Evolutionary conservation across 2,113 vertebrate species (phyloP), one percentile per base, ranked within the genome.

Genomic region (Campylomormyrus tamandua): DNA sequence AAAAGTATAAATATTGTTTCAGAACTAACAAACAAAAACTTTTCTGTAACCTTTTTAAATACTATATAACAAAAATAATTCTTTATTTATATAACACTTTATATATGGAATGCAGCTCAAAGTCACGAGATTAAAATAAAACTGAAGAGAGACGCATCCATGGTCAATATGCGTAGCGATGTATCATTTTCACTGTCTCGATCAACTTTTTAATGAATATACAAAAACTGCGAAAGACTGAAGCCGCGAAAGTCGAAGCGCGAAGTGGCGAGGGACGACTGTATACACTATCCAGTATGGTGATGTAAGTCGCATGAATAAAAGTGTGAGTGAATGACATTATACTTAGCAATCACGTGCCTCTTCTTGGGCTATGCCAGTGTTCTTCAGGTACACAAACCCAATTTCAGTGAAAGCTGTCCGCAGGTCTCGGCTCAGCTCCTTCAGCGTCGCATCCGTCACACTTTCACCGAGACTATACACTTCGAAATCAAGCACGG

Each of bases 401-500:
- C 62, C 62, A 52, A 92, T 15, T 0, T 31, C 17, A 56, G n/a
- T 66, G n/a, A 66, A 66, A 27, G 62, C 62, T 31, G 62, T 3
- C 2, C 62, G n/a, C 62, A 66, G n/a, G n/a, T 66, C n/a, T n/a
- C 9, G 62, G 62, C n/a, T 27, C 62, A 66, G n/a, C 62, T 66
- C n/a, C 9, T 11, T 66, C 62, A 66, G 4, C 62, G 1, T 66
- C n/a, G 3, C 62, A 66, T 66, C n/a, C n/a, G n/a, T 10, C 62
- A 66, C 62, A 27, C 11, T 66, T 66, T 87, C 56, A 2, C 3
- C 89, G 10, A 95, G 92, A 50, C 90, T 90, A 91, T 39, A 39
- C 39, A 39, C 39, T 39, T 39, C 85, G 3, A 96, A 96, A 7
- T 96, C 95, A 83, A 96, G 88, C 5, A 96, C 93, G 39, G 39